Evolutionary conservation across 2,888 invertebrate genomes (phyloP), one percentile per base, ranked within the genome.

Genomic region (Eupithecia abbreviata): DNA sequence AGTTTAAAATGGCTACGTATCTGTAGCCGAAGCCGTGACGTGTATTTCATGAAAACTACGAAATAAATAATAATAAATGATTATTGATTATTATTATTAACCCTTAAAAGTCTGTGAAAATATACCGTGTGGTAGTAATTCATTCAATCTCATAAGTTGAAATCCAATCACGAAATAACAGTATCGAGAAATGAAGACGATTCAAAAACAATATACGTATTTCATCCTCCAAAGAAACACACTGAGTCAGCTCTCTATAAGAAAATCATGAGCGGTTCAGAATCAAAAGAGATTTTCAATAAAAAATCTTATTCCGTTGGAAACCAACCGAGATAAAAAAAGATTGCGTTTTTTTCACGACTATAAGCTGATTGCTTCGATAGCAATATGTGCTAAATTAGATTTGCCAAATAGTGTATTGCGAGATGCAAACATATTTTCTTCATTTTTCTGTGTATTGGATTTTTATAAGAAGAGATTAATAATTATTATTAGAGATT

Each of bases 301-400:
- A 82, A 79, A 81, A 82, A 81, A 80, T 77, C 76, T 73, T 77
- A 77, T 79, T 79, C 75, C 77, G 30, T 72, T 75, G 73, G 78
- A 78, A 79, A 80, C 79, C 77, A 80, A 79, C 78, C 79, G 77
- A 45, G 65, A 69, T 74, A 77, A 77, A 78, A 78, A 30, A 77
- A 80, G 72, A 82, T 81, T 77, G 79, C 73, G 51, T 79, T 82
- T 81, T 77, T 76, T 77, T 62, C 73, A 75, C 76, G 74, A 75
- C 72, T 75, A 73, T 81, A 75, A 76, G 70, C 30, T 68, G 49
- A 58, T 43, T 69, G 72, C 58, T 51, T 67, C 69, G 73, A 79
- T 68, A 76, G 80, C 65, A 78, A 73, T 78, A 69, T 78, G 78
- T 77, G 30, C 30, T 30, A 77, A 82, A 81, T 45, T 77, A 70